phyloP scores from a whole-genome alignment of 37 sponge, comb jelly and placozoan species.

The Oscarella lobularis region DNA sequence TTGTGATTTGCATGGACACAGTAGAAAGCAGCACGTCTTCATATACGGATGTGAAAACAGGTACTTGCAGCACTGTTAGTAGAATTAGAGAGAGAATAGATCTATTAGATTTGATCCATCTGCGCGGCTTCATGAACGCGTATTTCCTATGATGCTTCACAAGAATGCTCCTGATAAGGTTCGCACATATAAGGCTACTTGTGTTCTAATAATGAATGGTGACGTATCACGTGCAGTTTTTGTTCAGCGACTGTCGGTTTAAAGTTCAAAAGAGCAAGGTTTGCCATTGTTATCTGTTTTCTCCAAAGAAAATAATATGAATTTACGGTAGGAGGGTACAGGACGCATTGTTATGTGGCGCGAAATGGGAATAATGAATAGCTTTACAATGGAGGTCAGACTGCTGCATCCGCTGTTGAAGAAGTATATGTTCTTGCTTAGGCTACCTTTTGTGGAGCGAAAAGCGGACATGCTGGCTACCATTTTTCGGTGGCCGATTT shows the following conservation, averaged over 20 bases:
- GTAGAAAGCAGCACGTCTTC: slow-evolving; percentile 85
- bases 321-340: slow-evolving; percentile 61
- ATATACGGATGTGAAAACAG: slow-evolving; percentile 92
- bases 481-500: slow-evolving; percentile 76
- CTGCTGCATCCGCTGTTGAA: not conserved
- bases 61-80: too few relatives aligned
- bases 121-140: slow-evolving; percentile 33
- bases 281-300: not conserved
- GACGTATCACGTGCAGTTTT: slow-evolving; percentile 31
- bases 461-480: slow-evolving; percentile 6
- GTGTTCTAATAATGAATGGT: too few relatives aligned
- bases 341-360: slow-evolving; percentile 95
- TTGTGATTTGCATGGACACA: slow-evolving; percentile 98
- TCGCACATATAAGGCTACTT: not conserved
- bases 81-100: too few relatives aligned
- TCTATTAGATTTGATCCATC: not conserved
- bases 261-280: slow-evolving; percentile 72
- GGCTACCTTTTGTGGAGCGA: slow-evolving; percentile 84
- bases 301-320: too few relatives aligned
- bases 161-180: slow-evolving; percentile 66
- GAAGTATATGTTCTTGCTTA: not conserved
- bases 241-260: slow-evolving; percentile 50
- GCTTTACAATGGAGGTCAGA: slow-evolving; percentile 87
- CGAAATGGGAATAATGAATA: slow-evolving; percentile 81
- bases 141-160: slow-evolving; percentile 80